Evolutionary conservation across 2,888 invertebrate species (phyloP).

Genomic region (Herminia tarsipennalis): DNA sequence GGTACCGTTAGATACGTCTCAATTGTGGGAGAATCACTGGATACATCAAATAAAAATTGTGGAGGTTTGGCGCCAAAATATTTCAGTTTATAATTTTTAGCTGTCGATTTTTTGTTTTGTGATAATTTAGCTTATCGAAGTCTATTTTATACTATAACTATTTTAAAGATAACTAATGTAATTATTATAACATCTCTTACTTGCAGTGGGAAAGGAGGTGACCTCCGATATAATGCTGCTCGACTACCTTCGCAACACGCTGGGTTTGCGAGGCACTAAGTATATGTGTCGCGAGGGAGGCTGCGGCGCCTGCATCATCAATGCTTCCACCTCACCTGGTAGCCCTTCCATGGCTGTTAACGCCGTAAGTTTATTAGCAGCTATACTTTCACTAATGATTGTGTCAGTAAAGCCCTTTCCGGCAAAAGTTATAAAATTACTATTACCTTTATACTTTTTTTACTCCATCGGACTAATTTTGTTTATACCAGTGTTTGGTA

Average conservation of each 20-base stretch:
- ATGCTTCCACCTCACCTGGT: conserved; percentile 53
- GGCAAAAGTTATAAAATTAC: no score
- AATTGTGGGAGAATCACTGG: no score
- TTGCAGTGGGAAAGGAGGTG: conserved; percentile 41
- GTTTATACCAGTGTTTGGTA: conserved; percentile 81
- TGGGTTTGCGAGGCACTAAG: conserved; percentile 87
- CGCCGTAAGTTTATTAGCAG: conserved; percentile 86
- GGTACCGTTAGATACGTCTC: no score
- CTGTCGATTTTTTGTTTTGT: no score
- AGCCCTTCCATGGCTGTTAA: conserved; percentile 80
- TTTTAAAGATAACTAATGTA: background rate
- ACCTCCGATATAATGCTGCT: conserved; percentile 60
- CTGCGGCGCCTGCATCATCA: conserved; percentile 87
- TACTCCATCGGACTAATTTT: no score
- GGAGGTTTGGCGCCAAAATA: no score
- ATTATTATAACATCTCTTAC: background rate
- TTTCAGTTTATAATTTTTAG: no score
- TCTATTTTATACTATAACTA: background rate
- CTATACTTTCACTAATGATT: no score
- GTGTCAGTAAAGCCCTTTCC: no score
- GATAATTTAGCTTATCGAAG: no score
- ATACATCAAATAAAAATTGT: background rate
- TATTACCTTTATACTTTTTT: no score
- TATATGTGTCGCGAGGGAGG: conserved; percentile 88
- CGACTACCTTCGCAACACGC: conserved; percentile 81